A percentile compares a stretch with the other conserved stretches of the same genome.
Evolutionary conservation across 92 coral and sea anemone genomes (phyloP).

Genomic region (Micromussa lordhowensis): DNA sequence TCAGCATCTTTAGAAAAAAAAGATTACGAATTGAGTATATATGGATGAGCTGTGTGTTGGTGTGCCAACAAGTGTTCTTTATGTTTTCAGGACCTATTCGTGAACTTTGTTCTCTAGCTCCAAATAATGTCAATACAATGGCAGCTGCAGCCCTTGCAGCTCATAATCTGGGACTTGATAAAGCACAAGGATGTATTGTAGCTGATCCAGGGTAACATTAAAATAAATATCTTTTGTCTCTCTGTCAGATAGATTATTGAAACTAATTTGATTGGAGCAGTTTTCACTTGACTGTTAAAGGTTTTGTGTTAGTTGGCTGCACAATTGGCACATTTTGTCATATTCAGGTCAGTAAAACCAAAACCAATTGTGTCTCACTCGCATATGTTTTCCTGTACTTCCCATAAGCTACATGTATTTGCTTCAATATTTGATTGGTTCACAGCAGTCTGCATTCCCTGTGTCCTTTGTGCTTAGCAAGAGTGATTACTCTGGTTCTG

Average conservation of each 20-base stretch:
- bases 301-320: no score
- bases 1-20: no score
- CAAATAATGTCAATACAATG: conserved; percentile 91
- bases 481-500: no score
- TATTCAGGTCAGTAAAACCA: no score
- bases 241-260: not conserved
- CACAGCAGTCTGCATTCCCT: no score
- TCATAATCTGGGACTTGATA: conserved; percentile 85
- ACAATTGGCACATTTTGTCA: no score
- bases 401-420: no score
- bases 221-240: not conserved
- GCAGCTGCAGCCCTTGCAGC: conserved; percentile 92
- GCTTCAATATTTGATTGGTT: no score
- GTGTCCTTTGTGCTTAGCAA: no score
- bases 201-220: conserved; percentile 81
- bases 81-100: conserved; percentile 71
- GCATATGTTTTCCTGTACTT: no score
- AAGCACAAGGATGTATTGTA: conserved; percentile 80
- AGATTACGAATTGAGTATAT: no score
- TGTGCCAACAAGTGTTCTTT: not conserved
- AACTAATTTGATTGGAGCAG: not conserved
- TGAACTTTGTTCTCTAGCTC: conserved; percentile 85
- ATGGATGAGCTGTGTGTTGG: not conserved
- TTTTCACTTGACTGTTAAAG: not conserved
- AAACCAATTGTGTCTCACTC: no score